A percentile compares a stretch with the other conserved stretches of the same genome.
These are phyloP conservation scores for Osedax frankpressi DNA, from an alignment of 2,888 invertebrate species.

Conservation along the genomic window DNA sequence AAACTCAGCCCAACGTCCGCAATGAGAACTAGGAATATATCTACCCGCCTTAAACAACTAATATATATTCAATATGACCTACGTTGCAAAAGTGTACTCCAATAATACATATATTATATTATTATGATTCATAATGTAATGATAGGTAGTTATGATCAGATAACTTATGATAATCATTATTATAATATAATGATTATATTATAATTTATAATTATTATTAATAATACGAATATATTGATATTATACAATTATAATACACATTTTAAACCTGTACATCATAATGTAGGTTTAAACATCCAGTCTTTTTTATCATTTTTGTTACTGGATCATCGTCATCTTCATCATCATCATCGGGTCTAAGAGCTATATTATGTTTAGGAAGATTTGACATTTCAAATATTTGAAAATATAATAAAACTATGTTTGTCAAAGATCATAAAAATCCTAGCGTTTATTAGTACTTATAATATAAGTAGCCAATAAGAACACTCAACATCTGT, in stretches of 20 bases:
- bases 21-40: too few relatives aligned
- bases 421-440: background rate
- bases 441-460: conserved; percentile 19
- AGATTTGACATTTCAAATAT: background rate
- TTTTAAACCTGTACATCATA: conserved; percentile 56
- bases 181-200: conserved; percentile 8
- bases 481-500: conserved; percentile 21
- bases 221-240: conserved; percentile 5
- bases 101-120: too few relatives aligned
- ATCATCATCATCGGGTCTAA: conserved; percentile 14
- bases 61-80: too few relatives aligned
- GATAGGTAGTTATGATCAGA: too few relatives aligned
- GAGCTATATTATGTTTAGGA: background rate
- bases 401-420: background rate
- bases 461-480: conserved; percentile 28
- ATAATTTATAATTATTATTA: background rate
- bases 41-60: too few relatives aligned
- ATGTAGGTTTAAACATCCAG: conserved; percentile 78
- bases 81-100: too few relatives aligned
- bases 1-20: too few relatives aligned
- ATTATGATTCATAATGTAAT: too few relatives aligned
- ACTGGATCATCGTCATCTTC: conserved; percentile 64
- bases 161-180: background rate
- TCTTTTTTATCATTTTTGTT: conserved; percentile 73
- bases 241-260: background rate